Evolutionary conservation across 2,113 vertebrate genomes (phyloP).

Genomic region (Girardinichthys multiradiatus): DNA sequence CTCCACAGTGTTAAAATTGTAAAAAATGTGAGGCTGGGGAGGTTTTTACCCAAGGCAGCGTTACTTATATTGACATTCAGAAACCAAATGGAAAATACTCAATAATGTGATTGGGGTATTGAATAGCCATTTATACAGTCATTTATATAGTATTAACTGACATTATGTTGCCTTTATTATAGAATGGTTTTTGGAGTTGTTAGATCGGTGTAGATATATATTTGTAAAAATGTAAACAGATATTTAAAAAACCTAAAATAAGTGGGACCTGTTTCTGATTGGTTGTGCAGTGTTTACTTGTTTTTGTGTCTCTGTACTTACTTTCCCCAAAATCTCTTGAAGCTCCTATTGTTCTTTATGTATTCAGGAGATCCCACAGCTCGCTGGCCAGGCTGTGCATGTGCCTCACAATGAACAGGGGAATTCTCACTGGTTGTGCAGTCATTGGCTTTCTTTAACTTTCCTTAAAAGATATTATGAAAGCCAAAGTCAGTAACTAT

Average conservation of each 20-base stretch:
- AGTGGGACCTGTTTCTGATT: not conserved
- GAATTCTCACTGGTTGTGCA: conserved; percentile 81
- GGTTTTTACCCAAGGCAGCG: too few relatives aligned
- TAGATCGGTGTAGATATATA: too few relatives aligned
- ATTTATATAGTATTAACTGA: too few relatives aligned
- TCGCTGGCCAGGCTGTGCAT: conserved; percentile 81
- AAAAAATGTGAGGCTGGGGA: too few relatives aligned
- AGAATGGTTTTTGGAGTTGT: too few relatives aligned
- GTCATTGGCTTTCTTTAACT: conserved; percentile 81
- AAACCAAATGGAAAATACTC: too few relatives aligned
- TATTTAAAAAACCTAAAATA: not conserved
- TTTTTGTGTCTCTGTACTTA: conserved; percentile 76
- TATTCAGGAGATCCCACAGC: conserved; percentile 88
- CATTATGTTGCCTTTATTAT: too few relatives aligned
- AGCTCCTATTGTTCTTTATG: conserved; percentile 91
- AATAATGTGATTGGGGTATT: too few relatives aligned
- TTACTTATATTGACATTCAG: too few relatives aligned
- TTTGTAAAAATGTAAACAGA: too few relatives aligned
- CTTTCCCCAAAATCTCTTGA: conserved; percentile 98
- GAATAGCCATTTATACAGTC: too few relatives aligned
- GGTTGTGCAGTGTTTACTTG: not conserved
- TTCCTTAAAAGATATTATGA: conserved; percentile 78
- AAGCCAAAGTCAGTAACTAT: conserved; percentile 26
- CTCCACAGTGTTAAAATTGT: too few relatives aligned
- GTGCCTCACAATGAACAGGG: conserved; percentile 77